Evolutionary conservation across 2,113 vertebrate genomes (phyloP).

Genomic region (Oreochromis tanganicae): DNA sequence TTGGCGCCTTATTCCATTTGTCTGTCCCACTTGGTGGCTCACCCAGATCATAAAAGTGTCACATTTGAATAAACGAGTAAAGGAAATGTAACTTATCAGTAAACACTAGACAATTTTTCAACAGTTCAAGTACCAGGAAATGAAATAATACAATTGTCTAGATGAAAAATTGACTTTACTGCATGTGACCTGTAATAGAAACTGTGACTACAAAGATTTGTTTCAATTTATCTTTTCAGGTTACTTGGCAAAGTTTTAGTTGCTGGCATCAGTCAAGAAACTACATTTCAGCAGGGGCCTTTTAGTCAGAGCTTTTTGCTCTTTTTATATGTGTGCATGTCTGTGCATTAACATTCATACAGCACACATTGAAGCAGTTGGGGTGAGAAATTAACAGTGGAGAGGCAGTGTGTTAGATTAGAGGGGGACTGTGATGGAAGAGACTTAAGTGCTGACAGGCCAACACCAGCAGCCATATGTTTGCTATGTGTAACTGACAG

Average conservation of each 20-base stretch:
- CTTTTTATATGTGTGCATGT: not conserved
- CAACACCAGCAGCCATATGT: constrained; percentile 38
- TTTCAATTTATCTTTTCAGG: not conserved
- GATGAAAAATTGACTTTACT: not conserved
- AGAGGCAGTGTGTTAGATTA: not conserved
- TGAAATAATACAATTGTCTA: not conserved
- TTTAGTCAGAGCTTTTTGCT: rapidly evolving
- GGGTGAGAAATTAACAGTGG: not conserved
- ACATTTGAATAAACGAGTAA: not conserved
- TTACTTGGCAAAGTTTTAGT: not conserved
- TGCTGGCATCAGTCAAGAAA: not conserved
- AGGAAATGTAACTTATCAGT: not conserved
- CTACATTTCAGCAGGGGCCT: not conserved
- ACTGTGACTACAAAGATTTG: not conserved
- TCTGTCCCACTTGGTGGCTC: not conserved
- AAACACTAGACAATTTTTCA: not conserved
- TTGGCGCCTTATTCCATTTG: not conserved
- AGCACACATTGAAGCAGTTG: not conserved
- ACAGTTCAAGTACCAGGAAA: not conserved
- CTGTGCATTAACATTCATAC: not conserved
- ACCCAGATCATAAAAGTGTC: not conserved
- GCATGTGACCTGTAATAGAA: not conserved
- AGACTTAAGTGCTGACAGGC: constrained; percentile 17
- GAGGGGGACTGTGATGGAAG: not conserved
- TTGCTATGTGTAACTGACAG: constrained; percentile 20